Conservation (phyloP, 2,797 vertebrate genomes). For the Takifugu ocellatus region DNA sequence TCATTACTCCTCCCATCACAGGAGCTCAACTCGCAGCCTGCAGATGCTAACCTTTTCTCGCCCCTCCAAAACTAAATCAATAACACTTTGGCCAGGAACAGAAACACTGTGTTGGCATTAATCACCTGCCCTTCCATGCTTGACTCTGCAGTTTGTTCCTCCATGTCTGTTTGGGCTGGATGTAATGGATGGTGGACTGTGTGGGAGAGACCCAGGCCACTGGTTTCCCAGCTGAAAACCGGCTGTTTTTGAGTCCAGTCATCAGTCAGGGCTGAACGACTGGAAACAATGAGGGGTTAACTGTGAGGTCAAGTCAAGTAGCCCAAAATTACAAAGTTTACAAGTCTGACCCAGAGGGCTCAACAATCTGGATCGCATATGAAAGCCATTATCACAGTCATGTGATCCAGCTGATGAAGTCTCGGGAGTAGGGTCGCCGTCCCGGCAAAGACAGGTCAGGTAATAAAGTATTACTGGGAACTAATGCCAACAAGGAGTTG, state of each 20-base stretch:
- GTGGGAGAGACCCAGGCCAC: slow-evolving; percentile 26
- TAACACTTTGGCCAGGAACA: slow-evolving; percentile 71
- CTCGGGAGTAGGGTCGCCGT: not conserved
- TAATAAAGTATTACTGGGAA: too few relatives aligned
- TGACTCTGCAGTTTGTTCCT: slow-evolving; percentile 67
- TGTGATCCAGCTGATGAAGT: not conserved
- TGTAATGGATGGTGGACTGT: slow-evolving; percentile 45
- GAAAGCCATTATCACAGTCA: not conserved
- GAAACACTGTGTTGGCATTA: slow-evolving; percentile 69
- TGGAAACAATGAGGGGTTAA: not conserved
- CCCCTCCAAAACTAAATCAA: slow-evolving; percentile 73
- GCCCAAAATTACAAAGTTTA: slow-evolving; percentile 5
- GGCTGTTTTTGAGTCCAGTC: slow-evolving; percentile 4
- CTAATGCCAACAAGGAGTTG: too few relatives aligned
- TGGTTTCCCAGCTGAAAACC: slow-evolving; percentile 14
- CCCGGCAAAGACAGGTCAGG: too few relatives aligned
- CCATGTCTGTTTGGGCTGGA: slow-evolving; percentile 44
- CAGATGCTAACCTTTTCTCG: slow-evolving; percentile 71
- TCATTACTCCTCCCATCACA: slow-evolving; percentile 59
- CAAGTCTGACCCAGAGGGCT: not conserved
- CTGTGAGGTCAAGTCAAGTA: slow-evolving; percentile 5
- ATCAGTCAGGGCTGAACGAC: slow-evolving; percentile 10
- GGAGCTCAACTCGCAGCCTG: slow-evolving; percentile 60
- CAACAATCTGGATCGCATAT: not conserved
- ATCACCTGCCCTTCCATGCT: slow-evolving; percentile 71